phyloP scores from a whole-genome alignment of 2,797 vertebrate species.

The Macroramphosus scolopax region DNA sequence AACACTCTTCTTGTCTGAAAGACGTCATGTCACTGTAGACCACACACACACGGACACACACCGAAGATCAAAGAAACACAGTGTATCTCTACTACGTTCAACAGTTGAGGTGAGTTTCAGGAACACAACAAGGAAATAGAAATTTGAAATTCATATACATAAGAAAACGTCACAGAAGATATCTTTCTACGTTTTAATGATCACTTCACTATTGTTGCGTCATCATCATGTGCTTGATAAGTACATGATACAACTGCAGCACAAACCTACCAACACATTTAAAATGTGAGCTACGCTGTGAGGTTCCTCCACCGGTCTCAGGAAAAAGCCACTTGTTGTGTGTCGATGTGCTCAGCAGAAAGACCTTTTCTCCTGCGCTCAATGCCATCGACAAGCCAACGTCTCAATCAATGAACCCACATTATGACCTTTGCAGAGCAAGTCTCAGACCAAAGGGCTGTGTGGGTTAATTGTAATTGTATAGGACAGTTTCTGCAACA shows the following conservation, averaged over 20 bases:
- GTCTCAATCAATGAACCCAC: constrained; percentile 52
- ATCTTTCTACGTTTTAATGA: background rate
- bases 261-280: too few relatives aligned
- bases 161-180: constrained; percentile 6
- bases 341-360: constrained; percentile 59
- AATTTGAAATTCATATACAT: constrained; percentile 3
- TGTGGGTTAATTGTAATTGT: constrained; percentile 65
- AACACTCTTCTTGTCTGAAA: constrained; percentile 38
- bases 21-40: constrained; percentile 38
- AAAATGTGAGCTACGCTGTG: background rate
- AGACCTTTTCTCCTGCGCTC: constrained; percentile 52
- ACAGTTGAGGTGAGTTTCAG: constrained; percentile 12
- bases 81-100: constrained; percentile 28
- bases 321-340: too few relatives aligned
- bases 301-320: constrained; percentile 12
- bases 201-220: constrained; percentile 1
- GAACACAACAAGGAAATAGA: constrained; percentile 26
- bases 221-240: too few relatives aligned
- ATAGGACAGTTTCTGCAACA: constrained; percentile 60
- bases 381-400: constrained; percentile 54
- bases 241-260: too few relatives aligned
- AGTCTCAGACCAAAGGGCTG: constrained; percentile 49
- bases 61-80: constrained; percentile 33
- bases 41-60: constrained; percentile 25
- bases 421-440: constrained; percentile 54